Evolutionary conservation across 1,140 invertebrate species (phyloP).

Genomic region (Megalonaias nervosa): DNA sequence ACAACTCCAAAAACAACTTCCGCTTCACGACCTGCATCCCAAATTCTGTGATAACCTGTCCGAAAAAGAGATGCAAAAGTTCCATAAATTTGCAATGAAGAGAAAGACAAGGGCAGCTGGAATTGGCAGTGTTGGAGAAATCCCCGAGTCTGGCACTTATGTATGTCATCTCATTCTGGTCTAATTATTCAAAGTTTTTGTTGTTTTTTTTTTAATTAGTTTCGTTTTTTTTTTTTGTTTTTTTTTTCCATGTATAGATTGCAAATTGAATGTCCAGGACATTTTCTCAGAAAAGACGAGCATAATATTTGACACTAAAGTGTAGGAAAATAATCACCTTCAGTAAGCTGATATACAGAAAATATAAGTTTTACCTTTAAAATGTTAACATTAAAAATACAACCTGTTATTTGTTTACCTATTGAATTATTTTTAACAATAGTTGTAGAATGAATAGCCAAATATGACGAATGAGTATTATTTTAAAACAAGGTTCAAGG

Average conservation of each 20-base stretch:
- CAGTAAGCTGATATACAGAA: too few relatives aligned
- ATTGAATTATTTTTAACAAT: not conserved
- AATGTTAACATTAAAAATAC: not conserved
- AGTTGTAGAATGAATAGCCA: not conserved
- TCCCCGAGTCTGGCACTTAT: conserved; percentile 72
- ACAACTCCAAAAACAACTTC: conserved; percentile 94
- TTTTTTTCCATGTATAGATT: too few relatives aligned
- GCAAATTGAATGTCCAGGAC: too few relatives aligned
- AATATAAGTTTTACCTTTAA: not conserved
- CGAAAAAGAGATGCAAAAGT: conserved; percentile 91
- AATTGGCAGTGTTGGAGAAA: conserved; percentile 89
- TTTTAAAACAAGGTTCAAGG: not conserved
- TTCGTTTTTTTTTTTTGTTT: too few relatives aligned
- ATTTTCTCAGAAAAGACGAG: too few relatives aligned
- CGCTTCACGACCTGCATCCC: conserved; percentile 93
- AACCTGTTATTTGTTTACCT: not conserved
- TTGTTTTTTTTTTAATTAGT: too few relatives aligned
- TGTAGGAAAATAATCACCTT: too few relatives aligned
- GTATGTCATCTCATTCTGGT: conserved; percentile 9
- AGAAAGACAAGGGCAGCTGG: conserved; percentile 92
- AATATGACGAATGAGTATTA: too few relatives aligned
- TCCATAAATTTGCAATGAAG: conserved; percentile 77
- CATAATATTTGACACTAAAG: too few relatives aligned
- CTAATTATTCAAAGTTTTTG: too few relatives aligned
- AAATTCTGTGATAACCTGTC: conserved; percentile 93